These are phyloP conservation scores for Microctonus hyperodae DNA, from an alignment of 2,888 invertebrate species.

Conservation along the genomic window DNA sequence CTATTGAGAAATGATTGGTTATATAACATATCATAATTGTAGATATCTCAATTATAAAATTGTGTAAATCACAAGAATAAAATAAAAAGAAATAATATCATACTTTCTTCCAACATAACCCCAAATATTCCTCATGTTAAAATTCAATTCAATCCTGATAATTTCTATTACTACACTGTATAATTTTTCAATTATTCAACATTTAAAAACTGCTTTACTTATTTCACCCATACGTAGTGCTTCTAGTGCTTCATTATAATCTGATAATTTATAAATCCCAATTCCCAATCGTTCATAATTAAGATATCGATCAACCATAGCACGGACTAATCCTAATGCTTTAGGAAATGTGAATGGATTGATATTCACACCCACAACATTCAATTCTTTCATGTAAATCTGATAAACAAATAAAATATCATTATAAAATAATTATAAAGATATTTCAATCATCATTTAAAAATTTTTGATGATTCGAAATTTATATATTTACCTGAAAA, in stretches of 20 bases:
- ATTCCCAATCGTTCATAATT: slow-evolving; percentile 70
- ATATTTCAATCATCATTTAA: slow-evolving; percentile 5
- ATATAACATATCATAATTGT: background rate
- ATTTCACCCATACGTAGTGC: slow-evolving; percentile 67
- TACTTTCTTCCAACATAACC: background rate
- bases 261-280: slow-evolving; percentile 65
- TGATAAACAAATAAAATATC: slow-evolving; percentile 59
- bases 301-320: slow-evolving; percentile 72
- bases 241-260: slow-evolving; percentile 67
- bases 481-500: slow-evolving; percentile 47
- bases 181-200: slow-evolving; percentile 52
- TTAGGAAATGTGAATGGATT: slow-evolving; percentile 75
- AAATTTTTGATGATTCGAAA: slow-evolving; percentile 7
- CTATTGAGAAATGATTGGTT: background rate
- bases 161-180: no score
- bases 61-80: background rate
- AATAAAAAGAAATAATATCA: background rate
- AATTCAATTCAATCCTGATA: no score
- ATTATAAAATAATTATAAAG: slow-evolving; percentile 20
- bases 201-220: slow-evolving; percentile 70
- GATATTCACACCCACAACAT: slow-evolving; percentile 71
- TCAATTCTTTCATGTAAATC: slow-evolving; percentile 71
- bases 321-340: slow-evolving; percentile 69
- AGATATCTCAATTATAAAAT: background rate
- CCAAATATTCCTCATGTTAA: background rate